A percentile compares a stretch with the other conserved stretches of the same genome.
Conservation (phyloP, 2,888 invertebrate species). For the Rotaria sp. region DNA sequence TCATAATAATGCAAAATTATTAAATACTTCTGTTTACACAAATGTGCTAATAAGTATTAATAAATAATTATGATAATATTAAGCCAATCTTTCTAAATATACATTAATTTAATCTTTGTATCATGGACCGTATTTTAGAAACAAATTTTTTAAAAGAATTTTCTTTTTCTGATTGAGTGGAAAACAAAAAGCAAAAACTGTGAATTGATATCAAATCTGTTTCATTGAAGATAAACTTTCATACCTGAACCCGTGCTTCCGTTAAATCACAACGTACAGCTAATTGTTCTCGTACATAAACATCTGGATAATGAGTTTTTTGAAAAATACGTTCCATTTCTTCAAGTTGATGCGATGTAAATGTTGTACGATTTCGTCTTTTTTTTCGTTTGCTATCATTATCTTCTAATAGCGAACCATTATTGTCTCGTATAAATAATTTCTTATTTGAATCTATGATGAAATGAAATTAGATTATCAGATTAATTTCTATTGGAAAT, state of each 20-base stretch:
- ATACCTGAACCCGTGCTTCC: slow-evolving; percentile 26
- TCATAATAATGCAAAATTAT: no score
- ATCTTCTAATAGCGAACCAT: not conserved
- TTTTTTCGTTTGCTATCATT: slow-evolving; percentile 47
- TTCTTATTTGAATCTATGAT: not conserved
- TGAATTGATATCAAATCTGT: not conserved
- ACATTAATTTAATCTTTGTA: no score
- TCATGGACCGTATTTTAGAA: no score
- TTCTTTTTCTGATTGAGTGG: no score
- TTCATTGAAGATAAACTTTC: not conserved
- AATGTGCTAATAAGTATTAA: no score
- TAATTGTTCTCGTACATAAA: slow-evolving; percentile 55
- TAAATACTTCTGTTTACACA: no score
- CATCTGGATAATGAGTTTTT: slow-evolving; percentile 56
- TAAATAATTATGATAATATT: no score
- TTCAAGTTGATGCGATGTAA: slow-evolving; percentile 55
- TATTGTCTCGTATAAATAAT: not conserved
- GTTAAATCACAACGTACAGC: slow-evolving; percentile 43
- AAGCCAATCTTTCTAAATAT: no score
- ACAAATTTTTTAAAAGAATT: no score
- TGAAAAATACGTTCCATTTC: slow-evolving; percentile 56
- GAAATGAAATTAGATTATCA: not conserved
- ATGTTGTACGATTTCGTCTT: slow-evolving; percentile 54
- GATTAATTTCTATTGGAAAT: not conserved
- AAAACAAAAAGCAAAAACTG: not conserved